Evolutionary conservation across 2,888 invertebrate species (phyloP).

Genomic region (Timema podura): DNA sequence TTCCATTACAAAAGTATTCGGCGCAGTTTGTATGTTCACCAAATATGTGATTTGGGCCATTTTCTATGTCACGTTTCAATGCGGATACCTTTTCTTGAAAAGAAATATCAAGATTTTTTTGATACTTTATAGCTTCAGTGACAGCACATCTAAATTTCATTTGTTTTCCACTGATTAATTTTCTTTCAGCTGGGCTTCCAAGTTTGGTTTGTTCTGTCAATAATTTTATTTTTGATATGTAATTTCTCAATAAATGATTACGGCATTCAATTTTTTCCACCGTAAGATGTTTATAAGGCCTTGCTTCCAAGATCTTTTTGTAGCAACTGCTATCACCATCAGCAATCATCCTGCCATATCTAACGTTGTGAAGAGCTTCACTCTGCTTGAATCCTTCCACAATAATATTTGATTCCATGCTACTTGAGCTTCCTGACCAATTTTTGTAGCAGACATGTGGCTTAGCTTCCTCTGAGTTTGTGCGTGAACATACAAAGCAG

Average conservation of each 20-base stretch:
- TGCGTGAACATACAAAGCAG: neutral
- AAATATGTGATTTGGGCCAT: constrained; percentile 27
- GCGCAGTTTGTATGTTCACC: constrained; percentile 24
- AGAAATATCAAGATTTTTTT: neutral
- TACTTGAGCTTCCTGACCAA: neutral
- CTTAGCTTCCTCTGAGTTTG: neutral
- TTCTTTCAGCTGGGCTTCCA: constrained; percentile 3
- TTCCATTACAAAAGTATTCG: constrained; percentile 20
- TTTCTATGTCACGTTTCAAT: constrained; percentile 15
- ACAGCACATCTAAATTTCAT: constrained; percentile 20
- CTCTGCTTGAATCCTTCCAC: constrained; percentile 28
- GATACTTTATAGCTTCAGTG: constrained; percentile 18
- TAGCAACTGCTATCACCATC: constrained; percentile 7
- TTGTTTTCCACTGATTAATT: neutral
- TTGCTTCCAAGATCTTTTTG: constrained; percentile 10
- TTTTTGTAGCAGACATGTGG: constrained; percentile 3
- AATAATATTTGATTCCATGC: constrained; percentile 18
- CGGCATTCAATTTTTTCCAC: constrained; percentile 7
- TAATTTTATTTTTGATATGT: constrained; percentile 10
- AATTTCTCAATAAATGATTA: constrained; percentile 7
- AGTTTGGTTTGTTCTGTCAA: constrained; percentile 14
- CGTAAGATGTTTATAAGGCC: constrained; percentile 3
- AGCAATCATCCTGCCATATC: constrained; percentile 21
- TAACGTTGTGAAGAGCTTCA: constrained; percentile 24
- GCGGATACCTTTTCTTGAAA: neutral